Base-by-base conservation (phyloP, 2,888 invertebrate species). In the Diaphora mendica region DNA sequence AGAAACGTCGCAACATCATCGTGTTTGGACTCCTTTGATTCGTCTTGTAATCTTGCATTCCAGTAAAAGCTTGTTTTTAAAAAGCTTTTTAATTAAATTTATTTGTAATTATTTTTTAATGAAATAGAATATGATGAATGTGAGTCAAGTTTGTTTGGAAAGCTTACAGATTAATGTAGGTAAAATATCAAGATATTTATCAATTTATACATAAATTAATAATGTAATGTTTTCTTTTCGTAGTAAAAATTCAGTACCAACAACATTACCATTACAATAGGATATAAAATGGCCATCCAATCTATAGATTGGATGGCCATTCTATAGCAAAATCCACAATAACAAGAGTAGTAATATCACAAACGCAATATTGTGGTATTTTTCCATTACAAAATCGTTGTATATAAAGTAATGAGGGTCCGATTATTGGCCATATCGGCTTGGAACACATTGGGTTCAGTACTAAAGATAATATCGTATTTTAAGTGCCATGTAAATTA, bases 401-500 rank as follows among this genome's bases (percentile, higher is more conserved):
- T 81, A 78, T 83, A 82, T 85, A 85, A 87, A 87, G 79, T 86
- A 88, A 89, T 84, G 87, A 87, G 86, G 90, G 88, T 90, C 83
- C 82, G 79, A 80, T 80, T 86, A 87, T 86, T 86, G 82, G 83
- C 81, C 86, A 87, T 86, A 86, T 83, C 83, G 81, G 85, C 81
- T 81, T 80, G 78, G 80, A 86, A 79, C 83, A 87, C 86, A 86
- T 85, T 84, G 83, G 78, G 77, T 81, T 82, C 81, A 83, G 85
- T 83, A 87, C 85, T 83, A 86, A 87, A 85, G 77, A 88, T 87
- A 88, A 90, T 86, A 88, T 86, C 85, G 84, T 86, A 90, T 88
- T 88, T 89, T 79, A 85, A 84, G 72, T 79, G 83, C 76, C 84
- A 89, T 90, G 90, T 91, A 91, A 90, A 91, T 90, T 88, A 89